Evolutionary conservation across 2,113 vertebrate species (phyloP).

Genomic region (Panthera tigris): DNA sequence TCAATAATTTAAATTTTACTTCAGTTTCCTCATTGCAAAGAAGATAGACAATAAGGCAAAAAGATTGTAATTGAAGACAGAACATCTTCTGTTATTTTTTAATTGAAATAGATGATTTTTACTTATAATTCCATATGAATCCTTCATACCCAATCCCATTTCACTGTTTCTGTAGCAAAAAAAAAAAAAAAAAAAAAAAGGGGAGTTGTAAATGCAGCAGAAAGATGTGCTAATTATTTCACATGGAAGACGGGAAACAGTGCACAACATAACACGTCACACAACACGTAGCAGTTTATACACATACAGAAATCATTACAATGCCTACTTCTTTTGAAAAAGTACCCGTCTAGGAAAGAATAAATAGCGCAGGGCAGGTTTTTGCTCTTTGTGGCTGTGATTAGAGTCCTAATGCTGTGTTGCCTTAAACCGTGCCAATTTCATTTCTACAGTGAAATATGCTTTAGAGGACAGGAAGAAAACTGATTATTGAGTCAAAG

Average conservation of each 20-base stretch:
- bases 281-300: neutral
- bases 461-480: slow-evolving; percentile 75
- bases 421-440: slow-evolving; percentile 83
- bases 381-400: slow-evolving; percentile 76
- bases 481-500: slow-evolving; percentile 83
- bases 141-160: neutral
- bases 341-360: neutral
- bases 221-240: slow-evolving; percentile 38
- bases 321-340: slow-evolving; percentile 48
- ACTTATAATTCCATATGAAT: neutral
- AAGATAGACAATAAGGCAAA: neutral
- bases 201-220: neutral
- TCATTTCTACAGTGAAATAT: slow-evolving; percentile 80
- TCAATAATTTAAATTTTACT: neutral
- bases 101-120: neutral
- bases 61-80: neutral
- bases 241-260: neutral
- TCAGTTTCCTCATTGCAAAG: neutral
- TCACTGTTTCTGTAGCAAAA: neutral
- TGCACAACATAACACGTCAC: neutral
- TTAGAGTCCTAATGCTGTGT: slow-evolving; percentile 79
- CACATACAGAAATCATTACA: neutral
- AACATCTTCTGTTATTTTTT: neutral
- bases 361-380: slow-evolving; percentile 47
- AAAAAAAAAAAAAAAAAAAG: neutral